These are phyloP conservation scores for Chlamydotis undulata DNA, from an alignment of 2,113 vertebrate genomes.

Conservation along the genomic window DNA sequence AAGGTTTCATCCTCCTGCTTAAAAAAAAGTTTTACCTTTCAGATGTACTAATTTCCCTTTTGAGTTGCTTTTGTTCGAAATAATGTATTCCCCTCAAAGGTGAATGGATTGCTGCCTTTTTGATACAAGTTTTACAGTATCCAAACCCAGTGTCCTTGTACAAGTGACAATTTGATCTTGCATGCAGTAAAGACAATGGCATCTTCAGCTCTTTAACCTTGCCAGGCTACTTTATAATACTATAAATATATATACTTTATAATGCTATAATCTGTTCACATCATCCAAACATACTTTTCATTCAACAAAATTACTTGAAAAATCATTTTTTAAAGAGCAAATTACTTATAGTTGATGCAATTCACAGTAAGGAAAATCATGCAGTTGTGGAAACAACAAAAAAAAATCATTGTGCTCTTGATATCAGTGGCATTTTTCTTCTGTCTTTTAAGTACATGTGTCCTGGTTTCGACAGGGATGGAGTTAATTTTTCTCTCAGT, in stretches of 20 bases:
- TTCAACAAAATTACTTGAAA: not conserved
- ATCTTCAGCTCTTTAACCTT: not conserved
- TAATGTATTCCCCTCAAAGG: not conserved
- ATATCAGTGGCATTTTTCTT: not conserved
- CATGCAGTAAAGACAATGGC: not conserved
- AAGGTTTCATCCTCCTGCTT: not conserved
- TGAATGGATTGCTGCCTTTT: not conserved
- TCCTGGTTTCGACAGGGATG: no score
- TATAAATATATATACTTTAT: not conserved
- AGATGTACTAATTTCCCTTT: not conserved
- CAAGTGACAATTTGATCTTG: not conserved
- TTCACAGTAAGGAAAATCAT: not conserved
- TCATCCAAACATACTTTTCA: not conserved
- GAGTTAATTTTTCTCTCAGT: no score
- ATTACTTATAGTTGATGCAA: not conserved
- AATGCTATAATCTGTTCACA: not conserved
- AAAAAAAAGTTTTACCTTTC: not conserved
- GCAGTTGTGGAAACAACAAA: not conserved
- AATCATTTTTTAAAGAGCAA: not conserved
- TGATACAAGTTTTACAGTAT: not conserved
- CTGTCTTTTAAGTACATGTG: not conserved
- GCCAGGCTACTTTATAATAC: not conserved
- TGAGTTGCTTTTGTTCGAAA: not conserved
- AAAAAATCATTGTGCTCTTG: not conserved
- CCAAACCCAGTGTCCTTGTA: not conserved